Base-by-base conservation (phyloP, 2,113 vertebrate species). In the Ondatra zibethicus region DNA sequence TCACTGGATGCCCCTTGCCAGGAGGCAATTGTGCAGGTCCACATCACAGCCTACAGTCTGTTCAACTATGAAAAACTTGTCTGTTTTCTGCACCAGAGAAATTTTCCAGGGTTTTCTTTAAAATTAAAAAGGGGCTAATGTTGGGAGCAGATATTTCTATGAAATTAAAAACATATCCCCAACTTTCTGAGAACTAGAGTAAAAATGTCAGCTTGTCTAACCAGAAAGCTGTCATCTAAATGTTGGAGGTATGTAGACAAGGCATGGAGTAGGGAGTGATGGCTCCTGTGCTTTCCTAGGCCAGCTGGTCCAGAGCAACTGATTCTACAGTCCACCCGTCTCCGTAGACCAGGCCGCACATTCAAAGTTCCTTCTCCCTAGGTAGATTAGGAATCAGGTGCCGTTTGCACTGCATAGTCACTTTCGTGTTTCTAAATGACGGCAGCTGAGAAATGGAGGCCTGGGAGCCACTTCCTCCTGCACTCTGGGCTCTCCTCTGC, bases 121-220 rank as follows among this genome's bases (percentile, higher is more conserved):
- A 96, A 93, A 91, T 94, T 52, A 82, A 58, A 88, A 89, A 77
- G 14, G 36, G 47, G 27, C 33, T 82, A 84, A 58, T 27, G 39
- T 16, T 27, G 25, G 78, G 42, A 95, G 72, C 39, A 96, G 50
- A 73, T 73, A 93, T 58, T 93, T 76, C 77, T n/a, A 39, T 77
- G 27, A 70, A 76, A 94, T 31, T 61, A 94, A 93, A 92, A 45
- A 33, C 39, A 70, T 12, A 81, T 65, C 42, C 88, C n/a, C 90
- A 94, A 73, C 47, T 47, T 95, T 76, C 94, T 93, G 80, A 92
- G 55, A 95, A 92, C 93, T 66, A 55, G 4, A 76, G 78, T 78
- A 73, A 86, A 63, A 87, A 68, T 21, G 50, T 23, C 76, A 82
- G 39, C 33, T 5, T 33, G 16, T 52, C 65, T 88, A 72, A 31